A percentile compares a stretch with the other conserved stretches of the same genome.
These are phyloP conservation scores for Sinocyclocheilus grahami DNA, from an alignment of 2,113 vertebrate species.

Conservation along the genomic window DNA sequence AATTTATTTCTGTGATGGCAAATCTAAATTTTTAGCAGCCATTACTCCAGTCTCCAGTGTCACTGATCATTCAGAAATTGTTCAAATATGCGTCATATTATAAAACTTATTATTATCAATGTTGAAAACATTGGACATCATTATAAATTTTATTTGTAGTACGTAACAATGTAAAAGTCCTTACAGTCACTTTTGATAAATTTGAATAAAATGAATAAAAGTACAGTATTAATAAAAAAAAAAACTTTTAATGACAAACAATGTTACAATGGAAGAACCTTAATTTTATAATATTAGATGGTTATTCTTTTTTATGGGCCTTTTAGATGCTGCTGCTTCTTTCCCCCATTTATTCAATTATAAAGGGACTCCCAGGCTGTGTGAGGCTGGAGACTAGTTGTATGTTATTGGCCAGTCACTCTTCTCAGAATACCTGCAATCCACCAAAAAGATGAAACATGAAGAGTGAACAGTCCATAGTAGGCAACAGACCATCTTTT, in stretches of 20 bases:
- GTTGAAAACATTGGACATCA: neutral
- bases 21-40: too few relatives aligned
- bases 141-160: too few relatives aligned
- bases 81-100: too few relatives aligned
- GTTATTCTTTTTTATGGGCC: neutral
- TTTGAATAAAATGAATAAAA: too few relatives aligned
- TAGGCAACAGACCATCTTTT: slow-evolving; percentile 1
- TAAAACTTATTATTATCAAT: neutral
- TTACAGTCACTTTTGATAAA: too few relatives aligned
- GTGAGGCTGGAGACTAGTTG: neutral
- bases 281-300: neutral
- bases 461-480: neutral
- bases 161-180: too few relatives aligned
- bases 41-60: too few relatives aligned
- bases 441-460: neutral
- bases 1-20: too few relatives aligned
- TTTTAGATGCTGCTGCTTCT: neutral
- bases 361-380: neutral
- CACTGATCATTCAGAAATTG: too few relatives aligned
- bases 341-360: neutral
- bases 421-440: neutral
- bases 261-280: too few relatives aligned
- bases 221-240: too few relatives aligned
- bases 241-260: too few relatives aligned
- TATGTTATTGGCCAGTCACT: neutral